Evolutionary conservation across 2,113 vertebrate genomes (phyloP).

Genomic region (Malurus elegans): DNA sequence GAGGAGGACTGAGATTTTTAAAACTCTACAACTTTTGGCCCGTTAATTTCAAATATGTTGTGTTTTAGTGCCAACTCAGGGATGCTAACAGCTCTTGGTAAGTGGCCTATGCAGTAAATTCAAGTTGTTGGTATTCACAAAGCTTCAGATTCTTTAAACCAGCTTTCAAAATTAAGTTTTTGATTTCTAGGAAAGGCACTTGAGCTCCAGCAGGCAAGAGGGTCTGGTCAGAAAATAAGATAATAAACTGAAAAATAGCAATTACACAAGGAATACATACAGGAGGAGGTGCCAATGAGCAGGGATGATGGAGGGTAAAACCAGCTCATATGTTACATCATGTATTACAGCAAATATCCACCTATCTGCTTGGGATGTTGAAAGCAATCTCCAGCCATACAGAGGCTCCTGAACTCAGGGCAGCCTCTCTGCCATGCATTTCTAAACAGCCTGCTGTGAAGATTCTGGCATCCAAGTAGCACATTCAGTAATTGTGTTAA

Average conservation of each 20-base stretch:
- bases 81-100: not conserved
- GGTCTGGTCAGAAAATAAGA: not conserved
- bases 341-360: not conserved
- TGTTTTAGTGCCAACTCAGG: not conserved
- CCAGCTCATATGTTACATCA: accelerated
- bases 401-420: not conserved
- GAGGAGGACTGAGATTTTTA: not conserved
- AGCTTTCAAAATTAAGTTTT: not conserved
- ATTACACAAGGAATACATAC: not conserved
- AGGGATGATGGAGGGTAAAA: not conserved
- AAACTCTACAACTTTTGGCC: not conserved
- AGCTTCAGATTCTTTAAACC: not conserved
- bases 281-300: not conserved
- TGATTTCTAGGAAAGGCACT: not conserved
- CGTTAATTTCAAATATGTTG: not conserved
- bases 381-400: not conserved
- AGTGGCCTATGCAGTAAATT: not conserved
- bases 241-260: not conserved
- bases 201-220: not conserved
- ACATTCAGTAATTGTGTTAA: not conserved
- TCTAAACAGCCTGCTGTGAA: not conserved
- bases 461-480: not conserved
- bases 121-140: not conserved
- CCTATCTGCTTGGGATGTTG: not conserved
- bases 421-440: accelerated